A percentile compares a stretch with the other conserved stretches of the same genome.
Evolutionary conservation across 2,113 vertebrate species (phyloP).

Genomic region (Coracopsis vasa): DNA sequence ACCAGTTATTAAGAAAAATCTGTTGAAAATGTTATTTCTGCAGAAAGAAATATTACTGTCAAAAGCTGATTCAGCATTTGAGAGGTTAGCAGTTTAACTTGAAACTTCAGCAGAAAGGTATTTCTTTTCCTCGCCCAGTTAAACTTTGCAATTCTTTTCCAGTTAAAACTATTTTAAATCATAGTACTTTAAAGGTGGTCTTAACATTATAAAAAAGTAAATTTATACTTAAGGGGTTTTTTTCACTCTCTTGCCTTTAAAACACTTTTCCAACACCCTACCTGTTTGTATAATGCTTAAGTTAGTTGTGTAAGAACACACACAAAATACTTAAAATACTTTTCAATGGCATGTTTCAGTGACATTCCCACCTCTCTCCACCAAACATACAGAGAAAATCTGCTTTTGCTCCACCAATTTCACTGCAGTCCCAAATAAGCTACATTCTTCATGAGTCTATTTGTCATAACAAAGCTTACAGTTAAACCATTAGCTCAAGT

Average conservation of each 20-base stretch:
- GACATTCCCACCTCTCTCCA: background rate
- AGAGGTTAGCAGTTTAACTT: background rate
- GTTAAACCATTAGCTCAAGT: background rate
- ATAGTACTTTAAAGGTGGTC: background rate
- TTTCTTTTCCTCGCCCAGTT: background rate
- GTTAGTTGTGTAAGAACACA: background rate
- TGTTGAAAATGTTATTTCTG: background rate
- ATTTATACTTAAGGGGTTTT: rapidly evolving
- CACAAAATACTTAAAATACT: background rate
- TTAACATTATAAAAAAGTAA: background rate
- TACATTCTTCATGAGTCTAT: background rate
- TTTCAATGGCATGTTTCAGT: background rate
- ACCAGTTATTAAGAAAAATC: background rate
- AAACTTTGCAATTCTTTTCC: background rate
- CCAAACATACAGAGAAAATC: background rate
- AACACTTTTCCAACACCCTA: background rate
- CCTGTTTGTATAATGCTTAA: background rate
- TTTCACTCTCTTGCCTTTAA: background rate
- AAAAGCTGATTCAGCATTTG: background rate
- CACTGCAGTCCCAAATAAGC: background rate
- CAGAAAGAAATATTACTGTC: background rate
- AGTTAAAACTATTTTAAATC: background rate
- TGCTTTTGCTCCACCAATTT: background rate
- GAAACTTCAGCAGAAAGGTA: background rate
- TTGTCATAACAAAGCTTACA: background rate